Percentiles rank a stretch among this genome's conserved stretches.
phyloP scores from a whole-genome alignment of 2,888 invertebrate genomes.

The Diplolepis rosae region DNA sequence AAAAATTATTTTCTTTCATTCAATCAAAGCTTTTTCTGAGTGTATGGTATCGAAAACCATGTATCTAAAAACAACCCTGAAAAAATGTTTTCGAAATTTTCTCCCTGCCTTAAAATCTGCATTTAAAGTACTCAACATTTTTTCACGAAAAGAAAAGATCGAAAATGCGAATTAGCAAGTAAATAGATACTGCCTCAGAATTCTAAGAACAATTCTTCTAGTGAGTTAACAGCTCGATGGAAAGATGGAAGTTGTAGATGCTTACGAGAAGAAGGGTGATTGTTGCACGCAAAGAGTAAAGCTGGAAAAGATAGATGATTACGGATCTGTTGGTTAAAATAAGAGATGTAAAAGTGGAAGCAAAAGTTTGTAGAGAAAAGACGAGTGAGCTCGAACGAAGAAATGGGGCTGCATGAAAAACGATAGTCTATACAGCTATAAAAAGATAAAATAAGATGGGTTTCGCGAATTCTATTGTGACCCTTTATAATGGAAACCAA shows the following conservation, averaged over 20 bases:
- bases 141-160: background rate
- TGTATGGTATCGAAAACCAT: no score
- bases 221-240: constrained; percentile 8
- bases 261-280: constrained; percentile 2
- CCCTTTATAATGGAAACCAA: constrained; percentile 58
- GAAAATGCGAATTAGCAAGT: background rate
- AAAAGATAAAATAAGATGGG: constrained; percentile 36
- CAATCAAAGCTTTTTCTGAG: no score
- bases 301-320: constrained; percentile 45
- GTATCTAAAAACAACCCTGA: no score
- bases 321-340: constrained; percentile 19
- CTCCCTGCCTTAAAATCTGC: background rate
- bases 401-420: constrained; percentile 8
- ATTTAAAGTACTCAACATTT: background rate
- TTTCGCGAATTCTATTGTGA: constrained; percentile 58
- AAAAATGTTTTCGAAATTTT: background rate
- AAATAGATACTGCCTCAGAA: constrained; percentile 6
- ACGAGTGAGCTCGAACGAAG: constrained; percentile 35
- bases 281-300: constrained; percentile 46
- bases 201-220: constrained; percentile 20
- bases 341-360: constrained; percentile 39
- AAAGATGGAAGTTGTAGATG: constrained; percentile 3
- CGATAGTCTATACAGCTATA: constrained; percentile 17
- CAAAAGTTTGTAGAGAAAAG: constrained; percentile 43
- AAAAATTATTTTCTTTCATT: no score